phyloP scores from a whole-genome alignment of 2,113 vertebrate genomes.

The Elephantulus edwardii region DNA sequence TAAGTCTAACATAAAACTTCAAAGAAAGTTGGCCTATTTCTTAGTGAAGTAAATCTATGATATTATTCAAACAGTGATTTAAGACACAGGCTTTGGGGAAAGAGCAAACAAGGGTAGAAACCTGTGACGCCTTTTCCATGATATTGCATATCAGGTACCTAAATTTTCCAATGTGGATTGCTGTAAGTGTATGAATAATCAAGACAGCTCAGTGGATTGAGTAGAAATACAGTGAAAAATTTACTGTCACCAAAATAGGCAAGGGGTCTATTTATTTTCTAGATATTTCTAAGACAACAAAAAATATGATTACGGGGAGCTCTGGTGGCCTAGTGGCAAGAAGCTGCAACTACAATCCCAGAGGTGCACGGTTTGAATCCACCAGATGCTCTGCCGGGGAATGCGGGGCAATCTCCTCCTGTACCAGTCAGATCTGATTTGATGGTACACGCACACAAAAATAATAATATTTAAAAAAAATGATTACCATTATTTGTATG shows the following conservation, averaged over 20 bases:
- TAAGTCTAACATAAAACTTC: not conserved
- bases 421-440: too few species aligned
- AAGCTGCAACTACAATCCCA: too few species aligned
- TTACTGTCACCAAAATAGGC: not conserved
- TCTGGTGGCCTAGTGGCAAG: too few species aligned
- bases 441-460: too few species aligned
- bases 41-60: not conserved
- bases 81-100: not conserved
- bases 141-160: too few species aligned
- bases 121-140: not conserved
- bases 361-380: too few species aligned
- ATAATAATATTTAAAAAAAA: too few species aligned
- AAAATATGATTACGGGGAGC: too few species aligned
- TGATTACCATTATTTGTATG: too few species aligned
- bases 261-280: not conserved
- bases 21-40: not conserved
- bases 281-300: not conserved
- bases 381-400: too few species aligned
- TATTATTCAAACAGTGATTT: not conserved
- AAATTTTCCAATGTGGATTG: accelerated
- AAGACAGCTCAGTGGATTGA: not conserved
- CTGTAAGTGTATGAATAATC: not conserved
- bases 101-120: not conserved
- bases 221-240: not conserved
- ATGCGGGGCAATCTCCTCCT: too few species aligned